These are phyloP conservation scores for Melanotaenia boesemani DNA, from an alignment of 2,797 vertebrate species.

Conservation along the genomic window DNA sequence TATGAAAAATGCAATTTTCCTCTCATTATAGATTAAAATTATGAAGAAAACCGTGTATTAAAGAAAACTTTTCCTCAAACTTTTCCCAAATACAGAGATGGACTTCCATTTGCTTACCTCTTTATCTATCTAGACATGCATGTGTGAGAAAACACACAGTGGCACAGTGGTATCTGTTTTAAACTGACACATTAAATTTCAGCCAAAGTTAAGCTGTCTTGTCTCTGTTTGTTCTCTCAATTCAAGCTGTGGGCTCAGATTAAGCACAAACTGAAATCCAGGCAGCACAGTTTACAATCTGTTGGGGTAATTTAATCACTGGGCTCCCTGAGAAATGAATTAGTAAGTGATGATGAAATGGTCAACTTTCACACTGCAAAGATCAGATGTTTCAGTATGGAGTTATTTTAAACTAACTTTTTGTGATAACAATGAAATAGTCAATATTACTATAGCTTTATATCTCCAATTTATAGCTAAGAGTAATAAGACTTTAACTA, in stretches of 20 bases:
- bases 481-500: background rate
- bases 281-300: constrained; percentile 67
- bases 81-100: background rate
- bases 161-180: constrained; percentile 31
- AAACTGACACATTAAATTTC: constrained; percentile 50
- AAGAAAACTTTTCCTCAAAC: background rate
- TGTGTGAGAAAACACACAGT: constrained; percentile 27
- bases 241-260: constrained; percentile 66
- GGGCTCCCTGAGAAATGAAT: constrained; percentile 41
- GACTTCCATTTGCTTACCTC: background rate
- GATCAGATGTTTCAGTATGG: too few relatives aligned
- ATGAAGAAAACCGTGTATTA: background rate
- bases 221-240: constrained; percentile 56
- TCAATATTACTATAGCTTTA: background rate
- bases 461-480: background rate
- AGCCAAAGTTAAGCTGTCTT: constrained; percentile 68
- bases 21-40: background rate
- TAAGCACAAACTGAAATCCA: constrained; percentile 67
- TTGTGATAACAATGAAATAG: too few relatives aligned
- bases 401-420: background rate
- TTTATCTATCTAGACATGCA: background rate
- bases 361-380: constrained; percentile 3
- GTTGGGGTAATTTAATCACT: constrained; percentile 67
- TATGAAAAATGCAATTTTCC: background rate
- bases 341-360: constrained; percentile 1